These are phyloP conservation scores for Ornithoptera alexandrae DNA, from an alignment of 2,888 invertebrate species.

Conservation along the genomic window DNA sequence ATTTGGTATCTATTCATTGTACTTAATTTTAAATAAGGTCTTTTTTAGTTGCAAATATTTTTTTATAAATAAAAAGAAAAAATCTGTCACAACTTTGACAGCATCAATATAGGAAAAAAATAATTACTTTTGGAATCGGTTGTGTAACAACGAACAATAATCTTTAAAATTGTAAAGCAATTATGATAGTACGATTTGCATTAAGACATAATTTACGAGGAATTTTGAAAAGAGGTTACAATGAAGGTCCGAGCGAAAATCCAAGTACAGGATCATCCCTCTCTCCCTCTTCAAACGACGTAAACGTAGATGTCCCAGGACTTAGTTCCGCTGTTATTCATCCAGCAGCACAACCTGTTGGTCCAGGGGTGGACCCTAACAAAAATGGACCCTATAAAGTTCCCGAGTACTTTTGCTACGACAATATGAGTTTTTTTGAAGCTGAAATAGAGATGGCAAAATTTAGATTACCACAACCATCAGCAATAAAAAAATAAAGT, in stretches of 20 bases:
- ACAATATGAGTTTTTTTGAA: constrained; percentile 87
- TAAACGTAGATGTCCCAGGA: constrained; percentile 80
- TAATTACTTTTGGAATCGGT: not conserved
- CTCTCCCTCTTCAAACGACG: constrained; percentile 37
- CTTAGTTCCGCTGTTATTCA: constrained; percentile 81
- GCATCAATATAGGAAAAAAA: not conserved
- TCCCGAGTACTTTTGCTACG: constrained; percentile 92
- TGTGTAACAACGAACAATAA: constrained; percentile 50
- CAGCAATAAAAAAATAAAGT: constrained; percentile 69
- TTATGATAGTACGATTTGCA: constrained; percentile 38
- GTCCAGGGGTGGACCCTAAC: constrained; percentile 83
- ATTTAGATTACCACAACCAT: constrained; percentile 89
- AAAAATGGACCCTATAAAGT: constrained; percentile 89
- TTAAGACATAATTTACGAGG: constrained; percentile 21
- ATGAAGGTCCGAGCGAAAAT: constrained; percentile 44
- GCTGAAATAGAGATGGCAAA: constrained; percentile 92
- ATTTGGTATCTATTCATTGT: not conserved
- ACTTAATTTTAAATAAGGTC: not conserved
- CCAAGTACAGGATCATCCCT: constrained; percentile 40
- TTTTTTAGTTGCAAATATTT: not conserved
- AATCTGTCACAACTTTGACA: not conserved
- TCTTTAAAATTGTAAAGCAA: constrained; percentile 23
- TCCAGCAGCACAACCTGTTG: constrained; percentile 79
- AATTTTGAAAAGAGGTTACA: constrained; percentile 40
- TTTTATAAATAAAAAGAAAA: not conserved